Evolutionary conservation across 92 coral and sea anemone genomes (phyloP), one percentile per base, ranked within the genome.

Genomic region (Desmophyllum pertusum): DNA sequence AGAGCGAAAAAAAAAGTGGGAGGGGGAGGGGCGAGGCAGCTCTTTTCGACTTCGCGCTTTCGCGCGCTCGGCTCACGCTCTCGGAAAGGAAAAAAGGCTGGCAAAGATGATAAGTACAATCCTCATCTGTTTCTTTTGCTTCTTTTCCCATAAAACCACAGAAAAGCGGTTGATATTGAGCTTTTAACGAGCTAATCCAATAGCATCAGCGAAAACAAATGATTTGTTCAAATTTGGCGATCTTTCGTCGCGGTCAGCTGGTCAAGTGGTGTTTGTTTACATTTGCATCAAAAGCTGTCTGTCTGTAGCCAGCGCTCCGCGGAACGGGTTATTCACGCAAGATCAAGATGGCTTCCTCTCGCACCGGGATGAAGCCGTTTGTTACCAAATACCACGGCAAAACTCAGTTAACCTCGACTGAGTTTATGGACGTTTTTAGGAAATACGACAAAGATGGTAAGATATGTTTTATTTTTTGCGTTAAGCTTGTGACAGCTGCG

Each of bases 391-490:
- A 55, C 74, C 79, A 89, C 57, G 89, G 93, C 62, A 91, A 85
- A 77, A 77, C 84, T 76, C 84, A 83, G 51, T 85, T 82, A 38
- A 94, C 93, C n/a, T 91, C 88, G 57, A 83, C 88, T 14, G 91
- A 87, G 55, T 87, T 95, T 76, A 93, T 94, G 74, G 88, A 88
- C 43, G 88, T 89, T 43, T 93, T 95, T 68, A 83, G 85, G 38
- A 92, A 92, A 66, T 94, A 78, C 43, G 98, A 95, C 86, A 95
- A 86, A 64, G 98, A 95, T 76, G 98, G 98, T 95, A 86, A 85
- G 95, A 10, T 62, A 18, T 73, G 25, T 33, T 66, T 52, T n/a
- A 51, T 43, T 63, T 51, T 77, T 35, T 9, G 38, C 40, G 66
- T 66, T 50, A 0, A 33, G 39, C 65, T 3, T 18, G 27, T 13